These are phyloP conservation scores for Belonocnema kinseyi DNA, from an alignment of 1,140 invertebrate species.

Conservation along the genomic window DNA sequence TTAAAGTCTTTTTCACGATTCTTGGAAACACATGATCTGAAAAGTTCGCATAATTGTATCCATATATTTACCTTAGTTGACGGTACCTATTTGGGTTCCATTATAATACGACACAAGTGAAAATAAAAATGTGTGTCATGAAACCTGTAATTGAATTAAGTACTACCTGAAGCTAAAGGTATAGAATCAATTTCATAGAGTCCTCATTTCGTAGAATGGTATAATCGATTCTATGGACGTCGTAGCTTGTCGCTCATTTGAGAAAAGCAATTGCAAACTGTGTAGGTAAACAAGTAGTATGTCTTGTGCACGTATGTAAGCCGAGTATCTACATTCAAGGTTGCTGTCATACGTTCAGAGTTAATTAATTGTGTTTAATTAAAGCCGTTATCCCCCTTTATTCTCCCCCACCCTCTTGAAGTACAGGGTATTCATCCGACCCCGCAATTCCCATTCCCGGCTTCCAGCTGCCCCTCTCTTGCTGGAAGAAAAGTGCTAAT, in stretches of 20 bases:
- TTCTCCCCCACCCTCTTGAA: constrained; percentile 22
- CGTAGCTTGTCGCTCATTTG: constrained; percentile 32
- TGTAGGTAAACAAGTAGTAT: constrained; percentile 35
- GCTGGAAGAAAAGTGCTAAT: constrained; percentile 55
- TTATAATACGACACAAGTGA: too few species aligned
- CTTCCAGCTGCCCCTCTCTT: constrained; percentile 24
- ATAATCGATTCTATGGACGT: neutral
- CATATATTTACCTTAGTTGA: too few species aligned
- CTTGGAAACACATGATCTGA: too few species aligned
- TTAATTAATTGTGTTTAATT: constrained; percentile 70
- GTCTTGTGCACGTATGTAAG: neutral
- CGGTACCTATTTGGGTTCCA: too few species aligned
- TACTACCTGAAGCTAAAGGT: neutral
- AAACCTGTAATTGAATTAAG: neutral
- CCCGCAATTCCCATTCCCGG: constrained; percentile 37
- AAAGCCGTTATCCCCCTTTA: constrained; percentile 58
- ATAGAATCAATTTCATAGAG: neutral
- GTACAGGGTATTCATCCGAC: constrained; percentile 28
- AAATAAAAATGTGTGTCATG: neutral
- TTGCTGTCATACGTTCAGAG: constrained; percentile 58
- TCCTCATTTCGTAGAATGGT: neutral
- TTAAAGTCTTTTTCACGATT: too few species aligned
- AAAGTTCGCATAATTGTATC: too few species aligned
- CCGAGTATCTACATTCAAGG: constrained; percentile 43
- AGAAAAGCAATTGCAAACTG: constrained; percentile 31